A percentile compares a stretch with the other conserved stretches of the same genome.
phyloP scores from a whole-genome alignment of 2,113 vertebrate genomes.

The Microtus richardsoni region DNA sequence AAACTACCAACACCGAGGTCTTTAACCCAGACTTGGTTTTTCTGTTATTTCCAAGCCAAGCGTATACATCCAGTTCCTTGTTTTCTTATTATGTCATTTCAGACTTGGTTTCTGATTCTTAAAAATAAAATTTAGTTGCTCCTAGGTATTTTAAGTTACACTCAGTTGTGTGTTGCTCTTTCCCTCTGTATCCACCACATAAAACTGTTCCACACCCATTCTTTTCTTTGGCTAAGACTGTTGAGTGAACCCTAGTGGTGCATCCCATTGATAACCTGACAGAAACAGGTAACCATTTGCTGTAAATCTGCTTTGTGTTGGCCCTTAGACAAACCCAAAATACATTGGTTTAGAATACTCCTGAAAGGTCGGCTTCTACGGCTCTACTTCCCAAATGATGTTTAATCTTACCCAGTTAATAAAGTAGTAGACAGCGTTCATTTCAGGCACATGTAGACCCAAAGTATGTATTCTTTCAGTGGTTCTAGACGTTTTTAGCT shows the following conservation, averaged over 20 bases:
- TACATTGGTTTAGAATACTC: neutral
- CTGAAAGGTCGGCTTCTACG: neutral
- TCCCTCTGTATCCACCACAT: neutral
- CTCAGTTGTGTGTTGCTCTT: neutral
- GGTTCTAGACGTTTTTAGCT: neutral
- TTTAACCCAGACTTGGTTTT: neutral
- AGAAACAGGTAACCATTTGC: neutral
- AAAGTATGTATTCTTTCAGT: slow-evolving; percentile 30
- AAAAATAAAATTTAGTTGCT: slow-evolving; percentile 2
- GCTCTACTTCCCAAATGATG: neutral
- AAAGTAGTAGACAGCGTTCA: neutral
- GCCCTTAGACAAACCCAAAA: no score
- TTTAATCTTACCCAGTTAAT: neutral
- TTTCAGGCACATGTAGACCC: neutral
- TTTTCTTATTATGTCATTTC: slow-evolving; percentile 10
- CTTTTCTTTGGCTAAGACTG: neutral
- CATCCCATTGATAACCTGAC: neutral
- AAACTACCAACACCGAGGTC: neutral
- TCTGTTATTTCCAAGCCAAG: neutral
- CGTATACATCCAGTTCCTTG: neutral
- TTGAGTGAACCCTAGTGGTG: neutral
- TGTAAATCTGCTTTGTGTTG: neutral
- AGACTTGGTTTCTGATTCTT: neutral
- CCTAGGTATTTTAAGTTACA: neutral
- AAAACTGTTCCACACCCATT: neutral